Conservation (phyloP, 1,140 invertebrate genomes). For the Spodoptera frugiperda region DNA sequence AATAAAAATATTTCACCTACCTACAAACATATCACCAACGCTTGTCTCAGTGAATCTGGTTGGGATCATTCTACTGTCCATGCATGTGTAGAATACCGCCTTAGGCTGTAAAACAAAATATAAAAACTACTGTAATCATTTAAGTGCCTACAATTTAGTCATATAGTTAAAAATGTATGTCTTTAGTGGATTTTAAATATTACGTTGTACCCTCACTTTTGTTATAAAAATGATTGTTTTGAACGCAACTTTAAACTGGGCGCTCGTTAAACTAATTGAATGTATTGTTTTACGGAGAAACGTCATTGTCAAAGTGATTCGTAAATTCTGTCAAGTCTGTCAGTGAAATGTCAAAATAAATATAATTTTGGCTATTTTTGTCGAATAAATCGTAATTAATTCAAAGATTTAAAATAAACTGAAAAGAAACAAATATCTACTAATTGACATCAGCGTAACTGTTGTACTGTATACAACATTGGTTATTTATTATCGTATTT, state of each 20-base stretch:
- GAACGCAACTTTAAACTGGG: background rate
- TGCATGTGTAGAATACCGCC: constrained; percentile 98
- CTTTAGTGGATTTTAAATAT: no score
- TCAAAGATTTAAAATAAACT: background rate
- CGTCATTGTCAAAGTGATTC: background rate
- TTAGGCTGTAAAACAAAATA: constrained; percentile 91
- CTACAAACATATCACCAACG: constrained; percentile 98
- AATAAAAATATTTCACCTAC: constrained; percentile 84
- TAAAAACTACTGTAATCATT: no score
- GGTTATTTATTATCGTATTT: background rate
- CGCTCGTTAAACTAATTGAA: no score
- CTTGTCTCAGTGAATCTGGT: constrained; percentile 97
- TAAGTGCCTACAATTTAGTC: no score
- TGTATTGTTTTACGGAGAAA: background rate
- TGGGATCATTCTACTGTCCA: constrained; percentile 98
- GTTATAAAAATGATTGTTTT: background rate
- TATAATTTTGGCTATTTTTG: constrained; percentile 20
- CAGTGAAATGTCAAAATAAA: constrained; percentile 34
- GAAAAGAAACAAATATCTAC: background rate
- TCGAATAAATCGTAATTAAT: background rate
- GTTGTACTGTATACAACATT: background rate
- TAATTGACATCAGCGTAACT: background rate
- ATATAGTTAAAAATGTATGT: no score
- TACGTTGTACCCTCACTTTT: no score
- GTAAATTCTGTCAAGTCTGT: background rate